Conservation (phyloP, 2,797 vertebrate genomes). For the Clamator glandarius region DNA sequence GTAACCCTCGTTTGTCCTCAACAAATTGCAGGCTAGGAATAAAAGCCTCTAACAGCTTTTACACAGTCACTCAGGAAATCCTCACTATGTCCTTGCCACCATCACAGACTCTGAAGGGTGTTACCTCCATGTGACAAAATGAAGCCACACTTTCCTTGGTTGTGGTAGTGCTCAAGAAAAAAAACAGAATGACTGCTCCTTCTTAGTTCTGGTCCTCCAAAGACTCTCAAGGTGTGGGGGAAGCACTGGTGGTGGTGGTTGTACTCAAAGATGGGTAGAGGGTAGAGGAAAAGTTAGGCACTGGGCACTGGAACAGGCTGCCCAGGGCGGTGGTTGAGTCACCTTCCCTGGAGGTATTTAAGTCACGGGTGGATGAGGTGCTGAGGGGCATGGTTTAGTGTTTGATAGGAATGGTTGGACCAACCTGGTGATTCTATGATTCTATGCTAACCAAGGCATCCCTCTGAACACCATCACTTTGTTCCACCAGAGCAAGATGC, state of each 20-base stretch:
- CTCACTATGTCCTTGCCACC: background rate
- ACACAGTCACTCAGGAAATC: background rate
- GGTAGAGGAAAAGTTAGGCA: background rate
- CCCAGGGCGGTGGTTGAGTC: too few species aligned
- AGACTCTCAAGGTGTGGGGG: background rate
- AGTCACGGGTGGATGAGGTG: too few species aligned
- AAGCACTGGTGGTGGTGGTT: accelerated
- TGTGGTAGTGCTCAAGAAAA: background rate
- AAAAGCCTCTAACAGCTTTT: background rate
- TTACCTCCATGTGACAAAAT: background rate
- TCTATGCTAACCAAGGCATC: background rate
- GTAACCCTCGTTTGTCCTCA: background rate
- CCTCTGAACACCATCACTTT: background rate
- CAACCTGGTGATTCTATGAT: too few species aligned
- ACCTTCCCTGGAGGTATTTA: too few species aligned
- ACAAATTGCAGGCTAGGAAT: background rate
- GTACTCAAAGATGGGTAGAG: background rate
- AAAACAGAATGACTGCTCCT: background rate
- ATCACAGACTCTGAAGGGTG: background rate
- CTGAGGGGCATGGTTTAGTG: too few species aligned
- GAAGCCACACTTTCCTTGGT: accelerated
- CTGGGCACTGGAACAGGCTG: too few species aligned
- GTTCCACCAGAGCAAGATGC: background rate
- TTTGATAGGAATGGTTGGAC: too few species aligned
- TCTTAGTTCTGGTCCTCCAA: background rate